Conservation (phyloP, 2,113 vertebrate genomes). For the Callipepla squamata region DNA sequence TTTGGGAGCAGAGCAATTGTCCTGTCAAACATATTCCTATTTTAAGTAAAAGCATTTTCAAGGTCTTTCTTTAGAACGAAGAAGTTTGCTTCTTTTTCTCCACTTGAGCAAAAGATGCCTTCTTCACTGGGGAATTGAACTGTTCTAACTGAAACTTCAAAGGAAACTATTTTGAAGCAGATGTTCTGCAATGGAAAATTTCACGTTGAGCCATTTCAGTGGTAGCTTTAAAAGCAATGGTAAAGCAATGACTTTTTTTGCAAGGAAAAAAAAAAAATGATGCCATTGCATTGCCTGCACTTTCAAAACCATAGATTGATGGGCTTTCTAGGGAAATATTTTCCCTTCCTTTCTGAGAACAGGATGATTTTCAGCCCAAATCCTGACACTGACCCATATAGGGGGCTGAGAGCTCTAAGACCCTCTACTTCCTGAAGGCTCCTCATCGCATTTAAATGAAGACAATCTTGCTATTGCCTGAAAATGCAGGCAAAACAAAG, state of each 20-base stretch:
- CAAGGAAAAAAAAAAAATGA: not conserved
- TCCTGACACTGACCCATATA: not conserved
- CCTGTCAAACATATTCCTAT: not conserved
- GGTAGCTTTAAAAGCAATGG: not conserved
- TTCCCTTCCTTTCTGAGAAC: not conserved
- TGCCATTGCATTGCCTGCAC: not conserved
- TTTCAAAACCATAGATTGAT: not conserved
- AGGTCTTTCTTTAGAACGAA: not conserved
- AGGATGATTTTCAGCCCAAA: not conserved
- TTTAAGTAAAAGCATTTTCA: not conserved
- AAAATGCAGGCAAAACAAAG: not conserved
- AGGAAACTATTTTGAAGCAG: slow-evolving; percentile 3
- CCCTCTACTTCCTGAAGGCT: not conserved
- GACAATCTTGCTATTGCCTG: not conserved
- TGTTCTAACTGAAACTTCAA: slow-evolving; percentile 32
- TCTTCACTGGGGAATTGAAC: not conserved
- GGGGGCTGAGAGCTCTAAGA: not conserved
- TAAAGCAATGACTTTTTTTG: not conserved
- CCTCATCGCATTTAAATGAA: not conserved
- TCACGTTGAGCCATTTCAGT: not conserved
- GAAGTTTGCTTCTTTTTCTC: not conserved
- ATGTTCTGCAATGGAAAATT: slow-evolving; percentile 1
- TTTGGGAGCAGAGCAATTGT: not conserved
- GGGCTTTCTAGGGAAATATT: not conserved
- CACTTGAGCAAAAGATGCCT: not conserved